Percentiles rank a stretch among this genome's conserved stretches.
These are phyloP conservation scores for Listrodromus nycthemerus DNA, from an alignment of 2,888 invertebrate genomes.

Conservation along the genomic window DNA sequence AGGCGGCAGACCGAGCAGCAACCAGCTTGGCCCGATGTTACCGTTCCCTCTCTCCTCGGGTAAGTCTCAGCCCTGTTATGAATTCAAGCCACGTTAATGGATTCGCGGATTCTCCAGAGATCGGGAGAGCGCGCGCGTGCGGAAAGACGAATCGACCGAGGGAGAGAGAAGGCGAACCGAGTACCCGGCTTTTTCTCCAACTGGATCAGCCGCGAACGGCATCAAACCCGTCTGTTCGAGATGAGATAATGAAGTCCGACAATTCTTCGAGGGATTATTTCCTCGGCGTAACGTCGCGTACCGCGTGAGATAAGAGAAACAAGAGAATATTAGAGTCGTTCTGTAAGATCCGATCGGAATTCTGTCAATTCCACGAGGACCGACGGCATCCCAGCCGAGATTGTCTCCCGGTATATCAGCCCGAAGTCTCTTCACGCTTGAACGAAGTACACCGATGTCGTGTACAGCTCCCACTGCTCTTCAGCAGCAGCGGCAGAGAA, in stretches of 20 bases:
- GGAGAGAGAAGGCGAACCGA: not conserved
- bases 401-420: slow-evolving; percentile 38
- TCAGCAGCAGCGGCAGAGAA: slow-evolving; percentile 32
- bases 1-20: slow-evolving; percentile 55
- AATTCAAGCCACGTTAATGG: slow-evolving; percentile 68
- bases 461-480: slow-evolving; percentile 51
- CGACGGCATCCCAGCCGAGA: slow-evolving; percentile 1
- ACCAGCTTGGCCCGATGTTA: slow-evolving; percentile 51
- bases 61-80: slow-evolving; percentile 59
- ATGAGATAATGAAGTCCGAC: slow-evolving; percentile 37
- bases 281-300: not conserved
- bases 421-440: slow-evolving; percentile 51
- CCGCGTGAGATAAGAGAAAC: not conserved
- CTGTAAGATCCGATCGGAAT: slow-evolving; percentile 45
- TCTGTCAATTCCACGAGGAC: slow-evolving; percentile 58
- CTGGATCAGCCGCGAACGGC: slow-evolving; percentile 25
- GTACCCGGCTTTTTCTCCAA: not conserved
- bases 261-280: slow-evolving; percentile 14
- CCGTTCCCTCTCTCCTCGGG: slow-evolving; percentile 41
- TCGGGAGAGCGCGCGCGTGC: slow-evolving; percentile 42
- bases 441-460: slow-evolving; percentile 53
- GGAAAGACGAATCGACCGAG: slow-evolving; percentile 44
- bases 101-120: slow-evolving; percentile 56
- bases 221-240: slow-evolving; percentile 16
- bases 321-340: not conserved